Evolutionary conservation across 30 jellyfish, hydroid and myxozoan species (phyloP).

Genomic region (Rhopilema esculentum): DNA sequence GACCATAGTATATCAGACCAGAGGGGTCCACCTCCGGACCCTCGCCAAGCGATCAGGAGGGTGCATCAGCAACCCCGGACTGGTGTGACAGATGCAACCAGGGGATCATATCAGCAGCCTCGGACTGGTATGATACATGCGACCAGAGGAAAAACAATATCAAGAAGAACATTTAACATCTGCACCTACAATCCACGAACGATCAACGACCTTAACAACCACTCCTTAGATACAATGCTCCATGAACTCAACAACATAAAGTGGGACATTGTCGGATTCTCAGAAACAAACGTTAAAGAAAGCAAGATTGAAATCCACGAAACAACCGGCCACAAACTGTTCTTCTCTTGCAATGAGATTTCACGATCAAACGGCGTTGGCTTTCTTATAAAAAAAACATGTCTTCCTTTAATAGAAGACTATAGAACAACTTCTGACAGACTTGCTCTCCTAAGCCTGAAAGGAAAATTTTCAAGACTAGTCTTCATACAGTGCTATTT

Average conservation of each 20-base stretch:
- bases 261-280: conserved; percentile 47
- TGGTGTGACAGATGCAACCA: conserved; percentile 50
- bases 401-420: no score
- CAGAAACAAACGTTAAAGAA: conserved; percentile 49
- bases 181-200: conserved; percentile 49
- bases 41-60: conserved; percentile 63
- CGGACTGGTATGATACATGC: conserved; percentile 56
- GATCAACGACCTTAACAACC: conserved; percentile 19
- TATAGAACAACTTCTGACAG: no score
- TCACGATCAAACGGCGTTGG: conserved; percentile 51
- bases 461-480: no score
- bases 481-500: no score
- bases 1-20: conserved; percentile 35
- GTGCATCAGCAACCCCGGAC: conserved; percentile 71
- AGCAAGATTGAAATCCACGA: conserved; percentile 36
- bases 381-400: no score
- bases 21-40: conserved; percentile 74
- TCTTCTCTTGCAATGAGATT: conserved; percentile 43
- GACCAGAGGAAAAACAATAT: conserved; percentile 45
- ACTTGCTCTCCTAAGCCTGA: no score
- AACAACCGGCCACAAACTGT: conserved; percentile 48
- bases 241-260: conserved; percentile 41
- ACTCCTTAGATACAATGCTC: conserved; percentile 21
- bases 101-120: conserved; percentile 57
- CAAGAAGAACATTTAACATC: conserved; percentile 25